Evolutionary conservation across 2,888 invertebrate species (phyloP).

Genomic region (Hanleya hanleyi): DNA sequence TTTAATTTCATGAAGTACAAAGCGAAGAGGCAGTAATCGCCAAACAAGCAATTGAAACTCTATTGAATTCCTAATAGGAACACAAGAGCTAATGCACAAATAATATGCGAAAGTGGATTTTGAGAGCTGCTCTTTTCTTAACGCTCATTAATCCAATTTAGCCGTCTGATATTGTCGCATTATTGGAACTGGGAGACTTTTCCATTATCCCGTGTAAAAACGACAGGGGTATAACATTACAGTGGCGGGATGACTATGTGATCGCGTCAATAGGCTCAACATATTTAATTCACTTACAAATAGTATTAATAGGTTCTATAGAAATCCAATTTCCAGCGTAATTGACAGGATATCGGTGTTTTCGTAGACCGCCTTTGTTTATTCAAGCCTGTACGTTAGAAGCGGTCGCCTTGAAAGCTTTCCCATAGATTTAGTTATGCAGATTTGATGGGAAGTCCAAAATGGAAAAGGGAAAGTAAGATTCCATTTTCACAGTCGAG

Average conservation of each 20-base stretch:
- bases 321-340: neutral
- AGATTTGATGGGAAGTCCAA: too few species aligned
- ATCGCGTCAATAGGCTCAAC: neutral
- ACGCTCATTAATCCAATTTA: constrained; percentile 5
- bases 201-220: neutral
- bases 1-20: constrained; percentile 4
- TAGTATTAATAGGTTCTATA: neutral
- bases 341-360: constrained; percentile 4
- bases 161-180: constrained; percentile 1
- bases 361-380: neutral
- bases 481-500: too few species aligned
- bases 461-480: too few species aligned
- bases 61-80: constrained; percentile 1
- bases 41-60: neutral
- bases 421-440: too few species aligned
- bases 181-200: neutral
- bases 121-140: neutral
- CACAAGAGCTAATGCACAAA: neutral
- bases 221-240: neutral
- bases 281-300: neutral
- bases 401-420: too few species aligned
- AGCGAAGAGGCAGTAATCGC: neutral
- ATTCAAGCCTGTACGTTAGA: too few species aligned
- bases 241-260: neutral
- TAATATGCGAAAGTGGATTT: constrained; percentile 4